These are phyloP conservation scores for Ischnus inquisitorius DNA, from an alignment of 2,888 invertebrate species.

Conservation along the genomic window DNA sequence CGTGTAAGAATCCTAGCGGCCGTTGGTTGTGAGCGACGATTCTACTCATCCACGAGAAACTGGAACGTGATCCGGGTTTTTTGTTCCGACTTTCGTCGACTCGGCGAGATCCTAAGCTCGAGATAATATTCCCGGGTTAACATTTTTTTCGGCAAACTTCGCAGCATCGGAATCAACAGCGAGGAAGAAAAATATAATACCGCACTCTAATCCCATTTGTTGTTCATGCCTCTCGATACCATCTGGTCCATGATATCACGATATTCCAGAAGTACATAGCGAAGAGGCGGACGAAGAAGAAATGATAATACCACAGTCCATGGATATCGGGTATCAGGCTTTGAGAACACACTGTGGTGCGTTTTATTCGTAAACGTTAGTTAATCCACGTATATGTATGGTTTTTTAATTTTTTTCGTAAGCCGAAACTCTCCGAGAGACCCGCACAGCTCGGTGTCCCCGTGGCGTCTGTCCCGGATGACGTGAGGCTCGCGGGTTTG, in stretches of 20 bases:
- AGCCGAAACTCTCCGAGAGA: slow-evolving; percentile 30
- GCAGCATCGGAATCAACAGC: background rate
- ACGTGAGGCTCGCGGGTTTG: slow-evolving; percentile 77
- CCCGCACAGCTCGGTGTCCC: slow-evolving; percentile 62
- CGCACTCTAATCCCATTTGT: slow-evolving; percentile 48
- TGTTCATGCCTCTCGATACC: background rate
- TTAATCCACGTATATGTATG: background rate
- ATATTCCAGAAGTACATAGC: background rate
- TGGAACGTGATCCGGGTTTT: slow-evolving; percentile 26
- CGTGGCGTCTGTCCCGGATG: slow-evolving; percentile 64
- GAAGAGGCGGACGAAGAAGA: background rate
- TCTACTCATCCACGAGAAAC: slow-evolving; percentile 6
- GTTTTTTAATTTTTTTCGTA: background rate
- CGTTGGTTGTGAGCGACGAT: slow-evolving; percentile 22
- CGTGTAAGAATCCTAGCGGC: background rate
- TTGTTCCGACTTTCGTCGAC: slow-evolving; percentile 27
- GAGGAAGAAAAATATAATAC: background rate
- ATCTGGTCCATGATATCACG: background rate
- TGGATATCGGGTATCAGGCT: background rate
- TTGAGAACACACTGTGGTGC: background rate
- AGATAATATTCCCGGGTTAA: background rate
- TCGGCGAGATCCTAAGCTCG: background rate
- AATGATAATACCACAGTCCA: background rate
- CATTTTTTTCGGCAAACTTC: background rate
- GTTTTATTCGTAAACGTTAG: background rate